Percentiles rank a stretch among this genome's conserved stretches.
phyloP scores from a whole-genome alignment of 2,888 invertebrate genomes.

The Anaspis maculata region DNA sequence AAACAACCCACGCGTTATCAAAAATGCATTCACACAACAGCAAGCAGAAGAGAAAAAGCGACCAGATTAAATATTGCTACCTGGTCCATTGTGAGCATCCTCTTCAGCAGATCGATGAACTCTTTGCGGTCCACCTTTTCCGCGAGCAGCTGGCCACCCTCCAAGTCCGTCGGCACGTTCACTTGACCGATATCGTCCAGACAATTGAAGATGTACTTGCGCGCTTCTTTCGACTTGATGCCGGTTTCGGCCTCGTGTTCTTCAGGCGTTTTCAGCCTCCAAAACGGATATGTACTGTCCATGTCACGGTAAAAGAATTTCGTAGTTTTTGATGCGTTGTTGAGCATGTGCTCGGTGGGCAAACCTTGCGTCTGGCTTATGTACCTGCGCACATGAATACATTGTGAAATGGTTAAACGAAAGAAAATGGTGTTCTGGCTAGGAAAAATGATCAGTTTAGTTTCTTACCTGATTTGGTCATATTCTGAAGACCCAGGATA shows the following conservation, averaged over 20 bases:
- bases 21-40: background rate
- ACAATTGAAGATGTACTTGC: constrained; percentile 99
- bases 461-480: constrained; percentile 91
- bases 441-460: too few species aligned
- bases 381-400: constrained; percentile 38
- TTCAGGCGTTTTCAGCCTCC: constrained; percentile 89
- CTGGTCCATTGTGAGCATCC: constrained; percentile 98
- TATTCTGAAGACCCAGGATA: constrained; percentile 99
- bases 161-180: constrained; percentile 93
- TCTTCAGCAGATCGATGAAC: constrained; percentile 94
- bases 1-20: constrained; percentile 10
- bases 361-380: constrained; percentile 68
- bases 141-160: constrained; percentile 90
- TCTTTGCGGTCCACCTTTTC: constrained; percentile 96
- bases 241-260: constrained; percentile 97
- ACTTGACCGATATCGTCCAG: constrained; percentile 97
- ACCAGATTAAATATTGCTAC: constrained; percentile 47
- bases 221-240: constrained; percentile 97
- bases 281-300: constrained; percentile 83
- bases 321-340: constrained; percentile 93
- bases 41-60: too few species aligned
- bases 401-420: too few species aligned
- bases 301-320: constrained; percentile 97
- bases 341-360: constrained; percentile 96
- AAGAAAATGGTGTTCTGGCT: too few species aligned